A percentile compares a stretch with the other conserved stretches of the same genome.
These are phyloP conservation scores for Penelope pileata DNA, from an alignment of 2,113 vertebrate species.

Conservation along the genomic window DNA sequence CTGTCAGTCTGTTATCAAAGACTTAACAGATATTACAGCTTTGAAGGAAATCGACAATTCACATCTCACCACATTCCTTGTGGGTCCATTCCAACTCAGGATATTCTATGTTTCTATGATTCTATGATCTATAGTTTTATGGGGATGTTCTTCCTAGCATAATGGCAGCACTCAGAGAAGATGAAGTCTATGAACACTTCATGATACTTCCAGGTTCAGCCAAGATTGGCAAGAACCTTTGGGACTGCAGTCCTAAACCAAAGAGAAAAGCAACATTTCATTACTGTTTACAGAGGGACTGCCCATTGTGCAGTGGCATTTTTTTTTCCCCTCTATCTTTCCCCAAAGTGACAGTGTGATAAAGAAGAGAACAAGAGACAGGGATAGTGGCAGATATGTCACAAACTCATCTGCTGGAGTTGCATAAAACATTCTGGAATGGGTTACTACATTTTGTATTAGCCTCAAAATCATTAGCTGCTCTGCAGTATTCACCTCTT, in stretches of 20 bases:
- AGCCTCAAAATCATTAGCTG: neutral
- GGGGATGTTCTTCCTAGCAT: neutral
- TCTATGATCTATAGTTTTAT: neutral
- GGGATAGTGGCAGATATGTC: neutral
- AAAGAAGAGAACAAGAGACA: slow-evolving; percentile 4
- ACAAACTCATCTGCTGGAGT: neutral
- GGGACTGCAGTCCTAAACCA: neutral
- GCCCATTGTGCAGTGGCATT: neutral
- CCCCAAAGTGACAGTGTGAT: neutral
- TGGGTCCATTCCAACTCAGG: neutral
- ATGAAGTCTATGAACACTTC: neutral
- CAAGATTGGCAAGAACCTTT: neutral
- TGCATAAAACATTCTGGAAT: neutral
- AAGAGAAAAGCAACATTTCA: slow-evolving; percentile 9
- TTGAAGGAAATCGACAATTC: neutral
- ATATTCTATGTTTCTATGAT: neutral
- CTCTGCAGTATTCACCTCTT: fast-evolving
- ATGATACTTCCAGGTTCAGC: neutral
- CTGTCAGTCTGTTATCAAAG: slow-evolving; percentile 1
- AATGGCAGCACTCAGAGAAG: neutral
- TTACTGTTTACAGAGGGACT: neutral
- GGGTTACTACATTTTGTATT: neutral
- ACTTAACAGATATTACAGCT: neutral
- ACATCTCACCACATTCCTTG: neutral
- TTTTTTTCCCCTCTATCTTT: neutral